Evolutionary conservation across 2,113 vertebrate genomes (phyloP).

Genomic region (Alexandromys fortis): DNA sequence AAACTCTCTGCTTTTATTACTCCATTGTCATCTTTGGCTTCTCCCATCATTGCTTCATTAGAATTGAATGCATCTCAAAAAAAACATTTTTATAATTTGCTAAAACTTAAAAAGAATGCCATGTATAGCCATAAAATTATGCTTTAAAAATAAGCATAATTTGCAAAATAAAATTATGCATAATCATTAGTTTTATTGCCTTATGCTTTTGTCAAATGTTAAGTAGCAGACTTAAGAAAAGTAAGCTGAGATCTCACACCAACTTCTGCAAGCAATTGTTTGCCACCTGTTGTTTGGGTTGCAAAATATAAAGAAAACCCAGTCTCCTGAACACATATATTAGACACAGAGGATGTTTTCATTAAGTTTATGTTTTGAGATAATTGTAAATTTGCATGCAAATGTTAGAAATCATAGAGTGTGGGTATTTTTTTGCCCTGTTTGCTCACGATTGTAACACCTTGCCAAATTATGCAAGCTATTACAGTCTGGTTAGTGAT

Average conservation of each 20-base stretch:
- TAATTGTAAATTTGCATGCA: background rate
- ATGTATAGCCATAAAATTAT: background rate
- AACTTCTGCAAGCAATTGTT: background rate
- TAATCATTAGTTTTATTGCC: background rate
- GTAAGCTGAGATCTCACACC: background rate
- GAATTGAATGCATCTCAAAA: conserved; percentile 20
- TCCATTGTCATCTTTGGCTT: background rate
- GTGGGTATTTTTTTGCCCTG: rapidly evolving
- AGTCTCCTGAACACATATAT: background rate
- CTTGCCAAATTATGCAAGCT: background rate
- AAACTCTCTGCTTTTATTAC: background rate
- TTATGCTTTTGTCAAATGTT: background rate
- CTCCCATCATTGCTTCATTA: background rate
- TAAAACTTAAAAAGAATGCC: background rate
- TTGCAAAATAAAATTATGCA: background rate
- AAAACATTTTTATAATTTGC: background rate
- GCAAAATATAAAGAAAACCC: background rate
- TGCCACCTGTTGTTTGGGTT: conserved; percentile 6
- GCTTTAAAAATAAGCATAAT: background rate
- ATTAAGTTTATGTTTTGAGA: conserved; percentile 13
- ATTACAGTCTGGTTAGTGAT: no score
- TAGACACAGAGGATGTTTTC: background rate
- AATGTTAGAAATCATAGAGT: background rate
- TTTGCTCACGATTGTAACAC: rapidly evolving
- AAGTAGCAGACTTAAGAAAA: background rate